These are phyloP conservation scores for Apotomis turbidana DNA, from an alignment of 2,888 invertebrate genomes.

Conservation along the genomic window DNA sequence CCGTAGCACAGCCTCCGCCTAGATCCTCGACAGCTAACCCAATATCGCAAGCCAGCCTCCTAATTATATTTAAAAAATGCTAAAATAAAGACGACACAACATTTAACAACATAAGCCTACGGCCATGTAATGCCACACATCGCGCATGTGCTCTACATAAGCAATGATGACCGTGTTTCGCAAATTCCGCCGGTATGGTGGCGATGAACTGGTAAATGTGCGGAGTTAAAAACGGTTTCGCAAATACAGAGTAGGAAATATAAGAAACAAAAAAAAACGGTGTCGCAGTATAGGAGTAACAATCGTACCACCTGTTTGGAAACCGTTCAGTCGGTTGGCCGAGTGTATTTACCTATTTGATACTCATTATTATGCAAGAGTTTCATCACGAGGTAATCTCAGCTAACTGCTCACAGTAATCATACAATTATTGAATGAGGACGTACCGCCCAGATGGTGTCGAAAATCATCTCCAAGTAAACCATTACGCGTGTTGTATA, in stretches of 20 bases:
- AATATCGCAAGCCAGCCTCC: too few species aligned
- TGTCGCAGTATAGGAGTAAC: background rate
- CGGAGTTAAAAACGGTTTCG: background rate
- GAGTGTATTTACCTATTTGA: background rate
- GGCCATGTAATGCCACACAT: too few species aligned
- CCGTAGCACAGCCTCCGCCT: too few species aligned
- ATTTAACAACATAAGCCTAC: too few species aligned
- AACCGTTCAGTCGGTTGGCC: background rate
- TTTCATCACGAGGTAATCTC: conserved; percentile 28
- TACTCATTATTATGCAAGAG: conserved; percentile 23
- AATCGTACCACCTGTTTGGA: background rate
- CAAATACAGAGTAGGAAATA: background rate
- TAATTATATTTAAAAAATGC: too few species aligned
- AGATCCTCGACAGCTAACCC: too few species aligned
- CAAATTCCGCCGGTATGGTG: background rate
- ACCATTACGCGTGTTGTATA: conserved; percentile 26
- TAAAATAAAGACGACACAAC: too few species aligned
- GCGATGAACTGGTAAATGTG: background rate
- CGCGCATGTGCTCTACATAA: background rate
- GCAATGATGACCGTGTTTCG: background rate
- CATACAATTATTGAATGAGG: conserved; percentile 29
- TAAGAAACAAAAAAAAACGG: background rate
- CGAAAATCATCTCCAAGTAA: conserved; percentile 24
- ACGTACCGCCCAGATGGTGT: conserved; percentile 6
- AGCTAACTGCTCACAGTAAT: conserved; percentile 3